A percentile compares a stretch with the other conserved stretches of the same genome.
Evolutionary conservation across 2,113 vertebrate genomes (phyloP).

Genomic region (Callipepla californica): DNA sequence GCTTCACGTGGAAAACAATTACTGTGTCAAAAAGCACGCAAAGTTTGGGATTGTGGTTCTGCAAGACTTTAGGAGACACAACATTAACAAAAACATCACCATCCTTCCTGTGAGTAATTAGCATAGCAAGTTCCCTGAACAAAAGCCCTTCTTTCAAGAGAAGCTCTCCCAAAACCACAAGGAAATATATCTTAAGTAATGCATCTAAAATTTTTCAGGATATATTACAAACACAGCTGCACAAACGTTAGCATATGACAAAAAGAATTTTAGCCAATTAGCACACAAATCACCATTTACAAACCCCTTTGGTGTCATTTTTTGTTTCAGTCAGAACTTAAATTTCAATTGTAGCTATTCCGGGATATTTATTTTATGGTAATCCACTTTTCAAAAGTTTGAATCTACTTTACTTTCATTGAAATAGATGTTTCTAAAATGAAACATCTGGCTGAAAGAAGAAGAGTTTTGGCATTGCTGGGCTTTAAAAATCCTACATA

Average conservation of each 20-base stretch:
- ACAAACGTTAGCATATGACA: slow-evolving; percentile 41
- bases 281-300: slow-evolving; percentile 28
- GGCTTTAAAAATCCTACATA: slow-evolving; percentile 17
- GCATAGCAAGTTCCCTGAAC: background rate
- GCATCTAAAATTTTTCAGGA: slow-evolving; percentile 49
- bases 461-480: background rate
- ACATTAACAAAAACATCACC: background rate
- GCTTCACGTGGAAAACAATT: background rate
- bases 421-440: slow-evolving; percentile 52
- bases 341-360: slow-evolving; percentile 37
- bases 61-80: background rate
- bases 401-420: slow-evolving; percentile 47
- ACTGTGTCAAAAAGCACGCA: background rate
- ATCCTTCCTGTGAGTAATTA: background rate
- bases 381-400: slow-evolving; percentile 55
- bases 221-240: slow-evolving; percentile 72
- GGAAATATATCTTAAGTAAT: slow-evolving; percentile 39
- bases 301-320: slow-evolving; percentile 28
- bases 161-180: slow-evolving; percentile 51
- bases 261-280: slow-evolving; percentile 62
- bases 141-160: slow-evolving; percentile 42
- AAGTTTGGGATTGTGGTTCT: background rate
- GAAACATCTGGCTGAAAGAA: slow-evolving; percentile 48
- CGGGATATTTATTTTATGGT: slow-evolving; percentile 23
- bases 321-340: slow-evolving; percentile 50